Evolutionary conservation across 2,888 invertebrate genomes (phyloP), one percentile per base, ranked within the genome.

Genomic region (Eubasilissa splendida): DNA sequence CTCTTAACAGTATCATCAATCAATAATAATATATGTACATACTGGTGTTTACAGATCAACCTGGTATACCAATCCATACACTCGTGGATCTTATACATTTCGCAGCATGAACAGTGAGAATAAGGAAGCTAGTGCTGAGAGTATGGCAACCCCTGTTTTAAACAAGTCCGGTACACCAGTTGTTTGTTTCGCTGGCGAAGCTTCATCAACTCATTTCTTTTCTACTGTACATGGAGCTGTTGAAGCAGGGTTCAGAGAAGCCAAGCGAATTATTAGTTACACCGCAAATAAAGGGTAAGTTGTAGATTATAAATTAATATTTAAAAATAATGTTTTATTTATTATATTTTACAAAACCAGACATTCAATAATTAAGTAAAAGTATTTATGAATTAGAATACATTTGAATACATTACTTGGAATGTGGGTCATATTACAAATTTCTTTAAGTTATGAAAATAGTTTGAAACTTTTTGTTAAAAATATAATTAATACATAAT

Each of bases 141-240:
- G 91, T 84, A 88, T 95, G 52, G 92, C 91, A 0, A 87, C 88
- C 74, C 95, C 95, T 0, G 86, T 95, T 2, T 80, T 85, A 0
- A 89, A 91, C 85, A 85, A 86, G 7, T 86, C 87, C 56, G 90
- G 89, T 0, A 89, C 88, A 84, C 86, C 89, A 0, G 86, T 93
- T 0, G 85, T 92, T n/a, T 82, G 80, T 65, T 93, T 93, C 87
- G 93, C 92, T 0, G 93, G 93, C 0, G 93, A 93, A 85, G 93
- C 93, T 0, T 92, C 93, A 0, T 93, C 93, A 12, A 90, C 91
- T 71, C 92, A 92, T 84, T 92, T 90, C 85, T 94, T 92, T 85
- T 92, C 92, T 0, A 92, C 94, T 0, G 94, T 94, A 0, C 95
- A 95, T 85, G 95, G 95, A 0, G 95, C 95, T 0, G 87, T 94